phyloP scores from a whole-genome alignment of 2,888 invertebrate genomes.

The Thecocarcelia acutangulata region DNA sequence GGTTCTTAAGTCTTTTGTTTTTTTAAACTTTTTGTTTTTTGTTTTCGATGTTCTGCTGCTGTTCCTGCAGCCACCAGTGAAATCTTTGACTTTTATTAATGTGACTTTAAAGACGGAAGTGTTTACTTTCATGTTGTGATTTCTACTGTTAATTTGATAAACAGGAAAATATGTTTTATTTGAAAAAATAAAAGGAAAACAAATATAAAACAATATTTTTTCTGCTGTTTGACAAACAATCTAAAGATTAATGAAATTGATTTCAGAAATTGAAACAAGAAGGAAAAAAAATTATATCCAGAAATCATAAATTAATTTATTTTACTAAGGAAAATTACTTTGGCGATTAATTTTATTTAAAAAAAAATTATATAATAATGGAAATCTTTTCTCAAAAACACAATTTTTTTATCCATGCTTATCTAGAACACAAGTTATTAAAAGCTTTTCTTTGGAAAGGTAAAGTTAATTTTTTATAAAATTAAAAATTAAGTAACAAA shows the following conservation, averaged over 20 bases:
- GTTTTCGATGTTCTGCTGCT: conserved; percentile 7
- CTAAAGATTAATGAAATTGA: conserved; percentile 54
- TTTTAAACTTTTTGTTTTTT: no score
- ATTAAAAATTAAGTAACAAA: no score
- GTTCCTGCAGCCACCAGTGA: conserved; percentile 1
- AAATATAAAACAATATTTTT: neutral
- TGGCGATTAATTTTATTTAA: no score
- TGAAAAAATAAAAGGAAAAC: conserved; percentile 9
- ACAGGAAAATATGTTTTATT: conserved; percentile 67
- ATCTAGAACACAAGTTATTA: no score
- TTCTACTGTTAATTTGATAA: conserved; percentile 69
- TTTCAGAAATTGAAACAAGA: conserved; percentile 25
- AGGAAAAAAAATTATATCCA: neutral
- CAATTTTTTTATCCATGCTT: no score
- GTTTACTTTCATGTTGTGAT: conserved; percentile 69
- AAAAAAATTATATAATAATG: no score
- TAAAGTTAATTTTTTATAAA: no score
- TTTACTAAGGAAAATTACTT: no score
- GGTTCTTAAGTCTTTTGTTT: conserved; percentile 67
- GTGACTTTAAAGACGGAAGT: conserved; percentile 70
- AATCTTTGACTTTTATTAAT: conserved; percentile 65
- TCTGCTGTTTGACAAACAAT: conserved; percentile 6
- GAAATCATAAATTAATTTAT: no score
- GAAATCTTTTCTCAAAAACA: no score
- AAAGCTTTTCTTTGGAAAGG: no score